These are phyloP conservation scores for Lophochroa leadbeateri DNA, from an alignment of 2,113 vertebrate genomes.

Conservation along the genomic window DNA sequence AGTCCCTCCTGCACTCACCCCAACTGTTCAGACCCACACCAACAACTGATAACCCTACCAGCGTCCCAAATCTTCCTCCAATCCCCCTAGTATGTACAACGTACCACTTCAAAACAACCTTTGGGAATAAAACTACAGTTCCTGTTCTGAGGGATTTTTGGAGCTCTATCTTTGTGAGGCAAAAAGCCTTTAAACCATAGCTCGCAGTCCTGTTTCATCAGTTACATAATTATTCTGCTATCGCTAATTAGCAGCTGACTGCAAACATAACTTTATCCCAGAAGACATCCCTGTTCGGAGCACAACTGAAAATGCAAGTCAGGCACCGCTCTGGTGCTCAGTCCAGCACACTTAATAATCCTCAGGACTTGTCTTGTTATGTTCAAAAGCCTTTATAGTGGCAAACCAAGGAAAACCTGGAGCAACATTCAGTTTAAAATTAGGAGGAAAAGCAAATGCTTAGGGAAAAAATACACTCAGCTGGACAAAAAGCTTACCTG, in stretches of 20 bases:
- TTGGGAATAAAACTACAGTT: neutral
- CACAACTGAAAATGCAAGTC: neutral
- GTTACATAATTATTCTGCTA: slow-evolving; percentile 53
- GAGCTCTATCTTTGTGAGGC: neutral
- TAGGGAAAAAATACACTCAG: neutral
- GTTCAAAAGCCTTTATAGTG: neutral
- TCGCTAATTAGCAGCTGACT: slow-evolving; percentile 56
- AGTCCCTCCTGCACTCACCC: neutral
- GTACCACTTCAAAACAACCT: neutral
- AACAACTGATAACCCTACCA: neutral
- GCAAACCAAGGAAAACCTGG: neutral
- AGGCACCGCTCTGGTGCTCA: neutral
- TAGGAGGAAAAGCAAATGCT: neutral
- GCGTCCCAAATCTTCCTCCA: neutral
- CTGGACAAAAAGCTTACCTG: neutral
- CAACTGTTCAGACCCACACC: neutral
- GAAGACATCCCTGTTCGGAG: neutral
- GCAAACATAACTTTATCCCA: slow-evolving; percentile 36
- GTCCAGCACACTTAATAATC: neutral
- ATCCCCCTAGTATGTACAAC: fast-evolving
- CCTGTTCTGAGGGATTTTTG: neutral
- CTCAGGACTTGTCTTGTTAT: neutral
- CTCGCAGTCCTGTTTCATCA: neutral
- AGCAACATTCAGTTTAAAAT: neutral
- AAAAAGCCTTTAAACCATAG: neutral